Evolutionary conservation across 1,140 invertebrate species (phyloP).

Genomic region (Drosophila guanche): DNA sequence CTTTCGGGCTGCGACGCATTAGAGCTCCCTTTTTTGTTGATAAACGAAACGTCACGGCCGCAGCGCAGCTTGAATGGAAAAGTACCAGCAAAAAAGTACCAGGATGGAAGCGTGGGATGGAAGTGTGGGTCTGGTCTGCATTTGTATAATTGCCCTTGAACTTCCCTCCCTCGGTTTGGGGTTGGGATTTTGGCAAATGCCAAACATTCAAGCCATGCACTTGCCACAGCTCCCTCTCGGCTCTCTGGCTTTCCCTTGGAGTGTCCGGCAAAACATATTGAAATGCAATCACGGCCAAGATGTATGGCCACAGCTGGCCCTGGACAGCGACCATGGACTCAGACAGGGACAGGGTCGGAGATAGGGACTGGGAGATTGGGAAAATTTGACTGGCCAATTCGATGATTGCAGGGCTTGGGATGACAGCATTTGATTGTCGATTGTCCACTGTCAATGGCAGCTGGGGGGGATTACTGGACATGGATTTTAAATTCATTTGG

Average conservation of each 20-base stretch:
- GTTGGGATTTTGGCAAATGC: constrained; percentile 46
- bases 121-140: not conserved
- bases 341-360: constrained; percentile 10
- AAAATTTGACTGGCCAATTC: constrained; percentile 40
- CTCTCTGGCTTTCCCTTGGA: constrained; percentile 24
- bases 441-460: constrained; percentile 1
- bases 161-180: constrained; percentile 12
- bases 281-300: constrained; percentile 57
- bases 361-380: not conserved
- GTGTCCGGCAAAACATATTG: constrained; percentile 30
- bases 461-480: not conserved
- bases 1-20: constrained; percentile 54
- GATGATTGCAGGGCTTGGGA: constrained; percentile 29
- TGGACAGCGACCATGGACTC: too few relatives aligned
- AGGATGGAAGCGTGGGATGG: constrained; percentile 5
- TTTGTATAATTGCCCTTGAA: constrained; percentile 53
- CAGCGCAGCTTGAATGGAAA: constrained; percentile 5
- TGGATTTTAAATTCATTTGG: constrained; percentile 22
- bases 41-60: constrained; percentile 39
- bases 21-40: constrained; percentile 27
- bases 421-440: constrained; percentile 16
- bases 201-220: constrained; percentile 39
- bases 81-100: constrained; percentile 4
- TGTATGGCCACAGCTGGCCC: constrained; percentile 44
- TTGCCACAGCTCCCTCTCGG: not conserved